These are phyloP conservation scores for Vulpes lagopus DNA, from an alignment of 2,113 vertebrate genomes.

Conservation along the genomic window DNA sequence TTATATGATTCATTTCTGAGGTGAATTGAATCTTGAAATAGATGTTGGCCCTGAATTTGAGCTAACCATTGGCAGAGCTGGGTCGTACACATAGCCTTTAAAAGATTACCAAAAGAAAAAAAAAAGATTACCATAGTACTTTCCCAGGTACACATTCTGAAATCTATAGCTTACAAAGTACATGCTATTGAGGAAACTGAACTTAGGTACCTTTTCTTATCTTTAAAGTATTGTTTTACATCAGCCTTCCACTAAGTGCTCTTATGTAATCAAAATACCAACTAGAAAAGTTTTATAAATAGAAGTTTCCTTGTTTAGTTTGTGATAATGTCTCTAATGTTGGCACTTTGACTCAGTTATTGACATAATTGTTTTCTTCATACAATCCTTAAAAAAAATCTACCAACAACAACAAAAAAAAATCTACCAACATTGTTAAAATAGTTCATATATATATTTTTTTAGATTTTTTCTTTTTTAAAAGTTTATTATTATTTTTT, in stretches of 20 bases:
- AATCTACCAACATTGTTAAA: constrained; percentile 18
- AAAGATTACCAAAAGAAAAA: neutral
- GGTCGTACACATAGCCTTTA: neutral
- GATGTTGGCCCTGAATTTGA: constrained; percentile 8
- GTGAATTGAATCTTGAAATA: neutral
- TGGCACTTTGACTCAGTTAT: neutral
- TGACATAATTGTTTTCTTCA: constrained; percentile 5
- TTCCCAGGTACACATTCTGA: neutral
- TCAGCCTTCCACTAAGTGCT: neutral
- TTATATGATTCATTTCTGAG: constrained; percentile 28
- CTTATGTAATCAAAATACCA: neutral
- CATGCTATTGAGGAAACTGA: constrained; percentile 16
- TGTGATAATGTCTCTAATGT: constrained; percentile 33
- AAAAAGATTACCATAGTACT: neutral
- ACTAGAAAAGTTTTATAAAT: neutral
- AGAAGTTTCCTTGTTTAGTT: constrained; percentile 35
- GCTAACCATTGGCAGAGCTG: neutral
- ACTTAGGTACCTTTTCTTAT: neutral
- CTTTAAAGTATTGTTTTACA: neutral
- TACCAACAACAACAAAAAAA: constrained; percentile 1
- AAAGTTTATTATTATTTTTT: neutral
- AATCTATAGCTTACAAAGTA: constrained; percentile 3
- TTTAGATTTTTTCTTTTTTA: neutral
- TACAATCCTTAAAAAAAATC: neutral
- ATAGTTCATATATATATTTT: neutral